Evolutionary conservation across 1,140 invertebrate species (phyloP), one percentile per base, ranked within the genome.

Genomic region (Matsumurasca onukii): DNA sequence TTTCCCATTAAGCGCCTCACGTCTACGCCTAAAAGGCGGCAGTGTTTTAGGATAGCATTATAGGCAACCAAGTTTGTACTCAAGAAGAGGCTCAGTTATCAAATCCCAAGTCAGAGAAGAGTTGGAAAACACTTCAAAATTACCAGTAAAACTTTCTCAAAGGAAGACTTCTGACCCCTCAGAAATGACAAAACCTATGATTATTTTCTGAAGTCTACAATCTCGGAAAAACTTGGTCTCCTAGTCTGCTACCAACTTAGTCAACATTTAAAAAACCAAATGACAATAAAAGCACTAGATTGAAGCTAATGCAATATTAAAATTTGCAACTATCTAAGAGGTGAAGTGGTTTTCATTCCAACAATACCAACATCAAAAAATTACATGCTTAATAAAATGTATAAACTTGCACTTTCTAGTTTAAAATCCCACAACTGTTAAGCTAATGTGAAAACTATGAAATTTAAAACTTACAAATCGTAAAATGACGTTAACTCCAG

Each of bases 401-500:
- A 12, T 45, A 45, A 45, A 45, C n/a, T 45, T 12, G 9, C 39
- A 12, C 9, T 12, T 12, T 45, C 39, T 9, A 45, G 9, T 45
- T 45, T 45, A n/a, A 45, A 12, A 9, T n/a, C 39, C 9, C 9
- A 12, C 39, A 9, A 45, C n/a, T 45, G n/a, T 9, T 9, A 45
- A 12, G n/a, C n/a, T 45, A 45, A 45, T 9, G n/a, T 9, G 9
- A 12, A 9, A 12, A 45, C 39, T 45, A 45, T n/a, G n/a, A 45
- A 12, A 45, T 9, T 9, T 12, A 20, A 51, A 51, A 80, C 80
- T 79, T 76, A 83, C 80, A 83, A 75, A 72, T 83, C 82, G 76
- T 82, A 82, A 69, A 83, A 83, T 31, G 81, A 83, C 12, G 77
- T 71, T n/a, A 83, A 61, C n/a, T 20, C 82, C 82, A 48, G 78